Percentiles rank a stretch among this genome's conserved stretches.
These are phyloP conservation scores for Apteryx mantelli DNA, from an alignment of 2,113 vertebrate species.

Conservation along the genomic window DNA sequence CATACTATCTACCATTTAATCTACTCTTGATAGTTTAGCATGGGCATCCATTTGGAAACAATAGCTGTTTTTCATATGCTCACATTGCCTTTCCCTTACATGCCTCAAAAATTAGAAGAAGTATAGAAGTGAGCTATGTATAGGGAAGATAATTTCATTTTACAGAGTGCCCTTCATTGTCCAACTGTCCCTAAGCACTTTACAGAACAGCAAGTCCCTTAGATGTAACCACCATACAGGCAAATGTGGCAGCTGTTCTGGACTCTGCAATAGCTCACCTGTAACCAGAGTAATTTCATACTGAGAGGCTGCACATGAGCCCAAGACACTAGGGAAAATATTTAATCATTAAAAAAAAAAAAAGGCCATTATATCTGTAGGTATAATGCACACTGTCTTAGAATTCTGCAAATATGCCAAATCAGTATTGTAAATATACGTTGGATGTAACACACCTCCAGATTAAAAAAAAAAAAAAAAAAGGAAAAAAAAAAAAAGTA, in stretches of 20 bases:
- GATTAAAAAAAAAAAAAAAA: background rate
- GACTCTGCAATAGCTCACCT: background rate
- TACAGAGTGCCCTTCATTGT: background rate
- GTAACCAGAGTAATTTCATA: background rate
- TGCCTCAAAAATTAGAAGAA: background rate
- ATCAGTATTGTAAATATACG: background rate
- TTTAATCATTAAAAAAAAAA: background rate
- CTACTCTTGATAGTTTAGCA: background rate
- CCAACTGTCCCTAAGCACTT: background rate
- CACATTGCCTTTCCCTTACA: background rate
- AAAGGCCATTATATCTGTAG: background rate
- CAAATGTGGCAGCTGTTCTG: background rate
- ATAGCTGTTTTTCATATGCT: background rate
- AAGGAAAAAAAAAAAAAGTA: background rate
- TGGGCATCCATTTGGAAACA: background rate
- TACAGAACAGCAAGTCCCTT: background rate
- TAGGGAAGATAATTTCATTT: background rate
- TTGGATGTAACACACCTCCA: background rate
- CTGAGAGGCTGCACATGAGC: background rate
- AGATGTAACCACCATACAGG: accelerated
- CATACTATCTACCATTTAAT: background rate
- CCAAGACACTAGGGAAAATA: background rate
- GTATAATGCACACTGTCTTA: background rate
- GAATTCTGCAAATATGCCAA: background rate
- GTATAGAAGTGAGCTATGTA: background rate